Base-by-base conservation (phyloP, 2,888 invertebrate genomes). In the Platycheirus albimanus region DNA sequence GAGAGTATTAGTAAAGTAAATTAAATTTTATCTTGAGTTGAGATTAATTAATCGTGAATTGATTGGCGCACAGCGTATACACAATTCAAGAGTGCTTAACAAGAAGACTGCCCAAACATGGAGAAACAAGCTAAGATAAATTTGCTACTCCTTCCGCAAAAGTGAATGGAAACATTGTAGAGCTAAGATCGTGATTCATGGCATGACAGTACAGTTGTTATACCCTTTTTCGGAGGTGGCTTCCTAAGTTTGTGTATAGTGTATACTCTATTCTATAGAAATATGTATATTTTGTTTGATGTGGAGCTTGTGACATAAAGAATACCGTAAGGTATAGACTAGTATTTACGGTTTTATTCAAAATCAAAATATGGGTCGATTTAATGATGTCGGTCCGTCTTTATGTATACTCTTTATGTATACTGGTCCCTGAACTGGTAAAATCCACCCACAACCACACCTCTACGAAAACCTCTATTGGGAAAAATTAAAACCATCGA, bases 151-250 rank as follows among this genome's bases (percentile, higher is more conserved):
- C 74, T 80, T 80, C 79, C 79, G 79, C 69, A 28, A 70, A 45
- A 33, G 11, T 11, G 28, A 15, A 33, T 15, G 10, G 17, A 17
- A 51, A 61, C 30, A 2, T 8, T 33, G 30, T 8, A 33, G 24
- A 47, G 63, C 30, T 52, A 43, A 5, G 36, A 2, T 11, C 5
- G 8, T 33, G 20, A 3, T 24, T 24, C 15, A 43, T 71, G 24
- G 67, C 19, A 17, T n/a, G n/a, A n/a, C 36, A 70, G 63, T 52
- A 56, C 33, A 56, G 63, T 49, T 24, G 28, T 69, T 74, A 49
- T n/a, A n/a, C n/a, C 79, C 79, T 74, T 74, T 75, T 70, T 74
- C 28, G 49, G 79, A 56, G 30, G 74, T 58, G 38, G 45, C 17
- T 64, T 64, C 43, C 47, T 41, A 13, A 6, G 24, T 24, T 58